Conservation (phyloP, 2,888 invertebrate species). For the Tryphoninae sp. region DNA sequence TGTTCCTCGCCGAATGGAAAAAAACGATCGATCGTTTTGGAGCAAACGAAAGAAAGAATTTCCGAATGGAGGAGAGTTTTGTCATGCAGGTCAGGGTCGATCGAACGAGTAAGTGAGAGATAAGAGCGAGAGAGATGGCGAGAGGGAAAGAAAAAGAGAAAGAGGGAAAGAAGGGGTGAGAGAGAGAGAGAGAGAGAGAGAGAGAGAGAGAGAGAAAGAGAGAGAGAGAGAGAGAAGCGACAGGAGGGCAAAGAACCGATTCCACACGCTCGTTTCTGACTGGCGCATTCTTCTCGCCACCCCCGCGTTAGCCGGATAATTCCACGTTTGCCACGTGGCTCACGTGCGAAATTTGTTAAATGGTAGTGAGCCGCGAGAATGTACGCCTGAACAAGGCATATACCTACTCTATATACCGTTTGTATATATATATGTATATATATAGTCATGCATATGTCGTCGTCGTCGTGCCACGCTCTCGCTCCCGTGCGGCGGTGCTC, state of each 20-base stretch:
- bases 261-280: slow-evolving; percentile 42
- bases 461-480: slow-evolving; percentile 33
- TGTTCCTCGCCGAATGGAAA: neutral
- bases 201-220: neutral
- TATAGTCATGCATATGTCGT: slow-evolving; percentile 13
- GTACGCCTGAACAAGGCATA: slow-evolving; percentile 45
- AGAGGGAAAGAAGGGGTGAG: neutral
- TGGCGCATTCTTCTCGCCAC: slow-evolving; percentile 59
- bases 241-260: slow-evolving; percentile 34
- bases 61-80: neutral
- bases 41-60: neutral
- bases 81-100: neutral
- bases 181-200: neutral
- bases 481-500: slow-evolving; percentile 38
- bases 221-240: neutral
- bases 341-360: slow-evolving; percentile 74
- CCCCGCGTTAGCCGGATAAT: slow-evolving; percentile 68
- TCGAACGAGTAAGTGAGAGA: neutral
- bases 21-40: neutral
- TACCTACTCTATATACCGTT: slow-evolving; percentile 35
- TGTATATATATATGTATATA: slow-evolving; percentile 16
- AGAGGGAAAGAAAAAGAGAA: neutral
- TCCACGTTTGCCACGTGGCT: slow-evolving; percentile 70
- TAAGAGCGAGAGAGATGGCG: neutral
- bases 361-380: slow-evolving; percentile 52